A percentile compares a stretch with the other conserved stretches of the same genome.
phyloP scores from a whole-genome alignment of 2,113 vertebrate genomes.

The Piprites chloris region DNA sequence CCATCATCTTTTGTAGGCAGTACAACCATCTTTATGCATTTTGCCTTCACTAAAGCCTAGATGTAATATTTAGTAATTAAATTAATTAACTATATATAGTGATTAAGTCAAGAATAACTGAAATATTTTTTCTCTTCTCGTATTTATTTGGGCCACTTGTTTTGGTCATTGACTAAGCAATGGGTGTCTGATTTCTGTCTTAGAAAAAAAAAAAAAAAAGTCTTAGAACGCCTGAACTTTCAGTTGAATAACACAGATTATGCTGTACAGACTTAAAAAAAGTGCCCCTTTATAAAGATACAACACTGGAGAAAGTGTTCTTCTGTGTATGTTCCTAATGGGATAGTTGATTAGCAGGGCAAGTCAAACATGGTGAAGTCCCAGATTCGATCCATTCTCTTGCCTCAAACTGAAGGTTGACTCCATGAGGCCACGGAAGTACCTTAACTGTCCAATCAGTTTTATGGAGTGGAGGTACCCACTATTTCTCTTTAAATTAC shows the following conservation, averaged over 20 bases:
- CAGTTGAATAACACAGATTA: background rate
- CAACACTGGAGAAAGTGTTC: background rate
- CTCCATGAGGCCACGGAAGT: fast-evolving
- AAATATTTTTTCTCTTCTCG: background rate
- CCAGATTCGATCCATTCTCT: background rate
- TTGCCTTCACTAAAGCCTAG: background rate
- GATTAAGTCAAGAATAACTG: background rate
- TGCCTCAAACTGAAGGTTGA: background rate
- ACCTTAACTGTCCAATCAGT: background rate
- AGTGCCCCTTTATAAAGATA: background rate
- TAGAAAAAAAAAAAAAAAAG: background rate
- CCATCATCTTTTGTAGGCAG: background rate
- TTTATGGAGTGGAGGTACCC: background rate
- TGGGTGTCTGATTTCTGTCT: background rate
- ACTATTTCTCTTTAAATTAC: background rate
- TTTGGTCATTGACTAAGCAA: background rate
- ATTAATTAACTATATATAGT: background rate
- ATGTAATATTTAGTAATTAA: background rate
- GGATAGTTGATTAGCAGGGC: background rate
- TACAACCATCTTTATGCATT: background rate
- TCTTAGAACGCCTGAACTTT: background rate
- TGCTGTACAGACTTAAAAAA: background rate
- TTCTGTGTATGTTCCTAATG: background rate
- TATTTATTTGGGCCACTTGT: background rate
- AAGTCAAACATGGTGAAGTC: background rate